Percentiles rank a stretch among this genome's conserved stretches.
Conservation (phyloP, 2,888 invertebrate genomes). For the Apamea crenata region DNA sequence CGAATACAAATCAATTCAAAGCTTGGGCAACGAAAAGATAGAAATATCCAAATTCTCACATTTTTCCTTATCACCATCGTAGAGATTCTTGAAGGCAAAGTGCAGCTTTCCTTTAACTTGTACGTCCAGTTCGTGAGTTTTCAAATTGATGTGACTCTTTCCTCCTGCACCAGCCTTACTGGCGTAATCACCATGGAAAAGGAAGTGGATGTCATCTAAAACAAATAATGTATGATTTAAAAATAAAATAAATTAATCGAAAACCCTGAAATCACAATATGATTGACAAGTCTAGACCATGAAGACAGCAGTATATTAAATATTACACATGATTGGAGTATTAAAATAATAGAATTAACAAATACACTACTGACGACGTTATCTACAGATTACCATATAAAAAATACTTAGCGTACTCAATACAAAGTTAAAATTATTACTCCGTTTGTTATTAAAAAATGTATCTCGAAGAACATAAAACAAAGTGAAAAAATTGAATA, state of each 20-base stretch:
- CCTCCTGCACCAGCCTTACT: not conserved
- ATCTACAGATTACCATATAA: too few relatives aligned
- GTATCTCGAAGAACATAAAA: too few relatives aligned
- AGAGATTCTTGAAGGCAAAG: slow-evolving; percentile 44
- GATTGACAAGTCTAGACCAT: too few relatives aligned
- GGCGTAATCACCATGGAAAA: slow-evolving; percentile 22
- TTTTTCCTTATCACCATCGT: slow-evolving; percentile 47
- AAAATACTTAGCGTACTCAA: too few relatives aligned
- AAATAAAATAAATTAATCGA: not conserved
- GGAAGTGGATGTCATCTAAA: slow-evolving; percentile 26
- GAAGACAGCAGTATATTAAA: too few relatives aligned
- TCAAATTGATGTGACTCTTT: slow-evolving; percentile 18
- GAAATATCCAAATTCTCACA: slow-evolving; percentile 35
- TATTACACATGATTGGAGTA: too few relatives aligned
- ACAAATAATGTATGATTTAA: not conserved
- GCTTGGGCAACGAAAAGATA: not conserved
- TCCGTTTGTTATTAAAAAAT: too few relatives aligned
- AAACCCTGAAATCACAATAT: not conserved
- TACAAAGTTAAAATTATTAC: too few relatives aligned
- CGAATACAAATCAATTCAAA: not conserved
- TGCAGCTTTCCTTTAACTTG: slow-evolving; percentile 21
- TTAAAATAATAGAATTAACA: too few relatives aligned
- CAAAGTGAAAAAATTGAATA: too few relatives aligned
- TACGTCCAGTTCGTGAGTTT: slow-evolving; percentile 13
- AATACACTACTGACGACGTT: too few relatives aligned